Evolutionary conservation across 2,113 vertebrate genomes (phyloP), one percentile per base, ranked within the genome.

Genomic region (Cynocephalus volans): DNA sequence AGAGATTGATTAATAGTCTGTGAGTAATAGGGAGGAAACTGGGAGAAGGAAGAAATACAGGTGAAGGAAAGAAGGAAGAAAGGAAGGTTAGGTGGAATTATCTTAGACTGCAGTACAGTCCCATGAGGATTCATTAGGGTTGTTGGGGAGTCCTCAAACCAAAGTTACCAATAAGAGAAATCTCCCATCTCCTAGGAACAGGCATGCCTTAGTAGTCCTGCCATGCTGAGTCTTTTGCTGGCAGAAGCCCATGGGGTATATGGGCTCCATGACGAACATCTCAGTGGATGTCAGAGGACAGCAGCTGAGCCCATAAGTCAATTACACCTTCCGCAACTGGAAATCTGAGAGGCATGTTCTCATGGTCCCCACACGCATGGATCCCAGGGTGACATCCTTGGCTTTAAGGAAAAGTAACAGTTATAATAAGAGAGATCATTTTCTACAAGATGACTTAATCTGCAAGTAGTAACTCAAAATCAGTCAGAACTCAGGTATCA

Each of bases 381-480:
- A 24, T 7, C 14, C 10, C 14, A 83, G 41, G 48, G 14, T 45
- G 56, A 77, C 90, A 73, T 28, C 8, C 13, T 69, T 62, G 31
- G 23, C 33, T 91, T 85, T 58, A 31, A 64, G 33, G 54, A 64
- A 76, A 77, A 82, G 24, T 83, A 60, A 50, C 8, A n/a, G 19
- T 54, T 69, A 65, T 52, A 77, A 77, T 97, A 67, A 79, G 2
- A 72, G 15, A 50, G 10, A n/a, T 62, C 3, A 18, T 11, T 36
- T 60, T 62, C 26, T 62, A 48, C 9, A 88, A 72, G 33, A 28
- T 92, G 64, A 60, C 6, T 69, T 93, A 88, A 80, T 85, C 19
- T 87, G 6, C 10, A 87, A 19, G 14, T 87, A 48, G 36, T 36
- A 15, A 82, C 21, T 86, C 36, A 77, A 70, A 77, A 65, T 54